These are phyloP conservation scores for Drosophila tsacasi DNA, from an alignment of 1,140 invertebrate species.

Conservation along the genomic window DNA sequence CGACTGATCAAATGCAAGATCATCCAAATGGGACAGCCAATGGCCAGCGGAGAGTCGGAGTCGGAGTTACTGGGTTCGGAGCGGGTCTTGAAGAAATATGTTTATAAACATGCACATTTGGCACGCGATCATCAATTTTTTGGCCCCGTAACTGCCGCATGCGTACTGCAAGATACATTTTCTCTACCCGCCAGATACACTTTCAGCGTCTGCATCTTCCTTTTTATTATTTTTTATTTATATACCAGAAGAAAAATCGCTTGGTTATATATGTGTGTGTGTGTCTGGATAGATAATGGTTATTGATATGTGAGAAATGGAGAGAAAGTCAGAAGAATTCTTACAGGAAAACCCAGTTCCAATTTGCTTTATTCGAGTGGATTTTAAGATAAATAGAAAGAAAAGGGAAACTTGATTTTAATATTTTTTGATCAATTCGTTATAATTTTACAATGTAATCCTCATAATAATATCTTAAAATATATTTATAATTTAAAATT, in stretches of 20 bases:
- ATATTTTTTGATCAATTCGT: not conserved
- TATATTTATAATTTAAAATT: not conserved
- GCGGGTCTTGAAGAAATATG: slow-evolving; percentile 64
- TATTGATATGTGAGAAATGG: slow-evolving; percentile 47
- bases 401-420: slow-evolving; percentile 14
- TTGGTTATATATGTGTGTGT: slow-evolving; percentile 22
- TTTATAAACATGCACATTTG: slow-evolving; percentile 83
- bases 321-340: slow-evolving; percentile 48
- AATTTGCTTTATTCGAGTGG: slow-evolving; percentile 17
- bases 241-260: slow-evolving; percentile 27
- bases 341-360: slow-evolving; percentile 17
- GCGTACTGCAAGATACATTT: slow-evolving; percentile 73
- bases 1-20: slow-evolving; percentile 83
- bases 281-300: slow-evolving; percentile 42
- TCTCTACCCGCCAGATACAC: slow-evolving; percentile 55
- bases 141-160: slow-evolving; percentile 48
- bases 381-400: slow-evolving; percentile 34
- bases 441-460: not conserved
- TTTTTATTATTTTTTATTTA: slow-evolving; percentile 24
- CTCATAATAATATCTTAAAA: not conserved
- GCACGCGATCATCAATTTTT: slow-evolving; percentile 81
- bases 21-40: slow-evolving; percentile 73
- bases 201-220: slow-evolving; percentile 53
- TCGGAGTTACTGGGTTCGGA: slow-evolving; percentile 20
- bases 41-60: slow-evolving; percentile 3